Conservation (phyloP, 2,888 invertebrate genomes). For the Drosophila kanekoi region DNA sequence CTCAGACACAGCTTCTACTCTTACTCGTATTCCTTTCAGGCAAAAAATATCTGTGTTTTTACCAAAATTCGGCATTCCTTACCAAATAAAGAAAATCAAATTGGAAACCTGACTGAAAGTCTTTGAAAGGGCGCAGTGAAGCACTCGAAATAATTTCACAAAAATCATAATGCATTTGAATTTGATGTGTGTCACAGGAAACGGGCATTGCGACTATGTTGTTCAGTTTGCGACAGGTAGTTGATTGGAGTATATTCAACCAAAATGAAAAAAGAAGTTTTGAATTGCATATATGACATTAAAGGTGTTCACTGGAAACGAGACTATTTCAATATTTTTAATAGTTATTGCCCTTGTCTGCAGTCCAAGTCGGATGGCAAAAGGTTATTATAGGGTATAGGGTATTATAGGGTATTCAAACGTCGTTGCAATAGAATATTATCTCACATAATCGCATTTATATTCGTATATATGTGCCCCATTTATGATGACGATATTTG, state of each 20-base stretch:
- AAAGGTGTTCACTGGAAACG: no score
- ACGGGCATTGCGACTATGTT: neutral
- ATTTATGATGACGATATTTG: neutral
- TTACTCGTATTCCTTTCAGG: constrained; percentile 11
- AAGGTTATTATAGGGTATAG: no score
- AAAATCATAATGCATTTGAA: constrained; percentile 60
- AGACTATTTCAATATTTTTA: no score
- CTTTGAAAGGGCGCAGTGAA: constrained; percentile 72
- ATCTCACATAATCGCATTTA: neutral
- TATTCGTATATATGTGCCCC: neutral
- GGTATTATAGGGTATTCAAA: neutral
- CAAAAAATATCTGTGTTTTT: constrained; percentile 28
- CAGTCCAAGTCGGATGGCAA: neutral
- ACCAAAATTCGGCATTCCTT: constrained; percentile 32
- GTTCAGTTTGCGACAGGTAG: neutral
- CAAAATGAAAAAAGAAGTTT: no score
- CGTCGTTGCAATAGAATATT: neutral
- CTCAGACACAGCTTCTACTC: constrained; percentile 37
- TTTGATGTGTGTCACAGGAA: constrained; percentile 15
- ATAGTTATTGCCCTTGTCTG: neutral
- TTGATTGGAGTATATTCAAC: no score
- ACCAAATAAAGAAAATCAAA: constrained; percentile 20
- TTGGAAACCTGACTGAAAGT: constrained; percentile 35
- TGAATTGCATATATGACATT: no score
- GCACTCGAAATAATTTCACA: constrained; percentile 74